Evolutionary conservation across 2,113 vertebrate genomes (phyloP).

Genomic region (Nesogale talazaci): DNA sequence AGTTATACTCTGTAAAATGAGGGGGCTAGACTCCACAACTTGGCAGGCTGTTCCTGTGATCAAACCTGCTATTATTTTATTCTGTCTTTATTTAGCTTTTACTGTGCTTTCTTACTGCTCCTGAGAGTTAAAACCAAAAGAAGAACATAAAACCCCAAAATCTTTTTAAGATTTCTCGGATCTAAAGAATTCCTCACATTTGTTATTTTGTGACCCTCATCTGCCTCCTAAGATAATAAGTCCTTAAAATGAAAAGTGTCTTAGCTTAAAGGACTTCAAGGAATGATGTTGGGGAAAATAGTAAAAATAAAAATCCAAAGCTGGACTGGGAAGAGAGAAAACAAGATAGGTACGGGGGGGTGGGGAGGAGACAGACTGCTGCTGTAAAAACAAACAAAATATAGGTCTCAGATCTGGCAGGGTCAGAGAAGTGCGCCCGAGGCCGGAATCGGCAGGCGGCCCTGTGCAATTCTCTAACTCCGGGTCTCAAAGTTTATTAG

Average conservation of each 20-base stretch:
- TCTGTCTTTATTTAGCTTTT: conserved; percentile 43
- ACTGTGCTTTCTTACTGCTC: conserved; percentile 1
- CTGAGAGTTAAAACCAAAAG: neutral
- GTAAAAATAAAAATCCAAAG: conserved; percentile 12
- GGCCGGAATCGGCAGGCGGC: neutral
- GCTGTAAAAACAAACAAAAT: conserved; percentile 30
- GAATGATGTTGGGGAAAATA: neutral
- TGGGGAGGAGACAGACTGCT: neutral
- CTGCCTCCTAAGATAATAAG: conserved; percentile 13
- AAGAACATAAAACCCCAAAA: neutral
- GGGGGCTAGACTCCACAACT: neutral
- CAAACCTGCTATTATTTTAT: conserved; percentile 34
- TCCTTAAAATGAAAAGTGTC: conserved; percentile 42
- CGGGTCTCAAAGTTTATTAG: neutral
- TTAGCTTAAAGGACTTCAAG: conserved; percentile 4
- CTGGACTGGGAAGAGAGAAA: neutral
- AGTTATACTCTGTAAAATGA: conserved; percentile 1
- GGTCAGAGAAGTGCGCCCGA: neutral
- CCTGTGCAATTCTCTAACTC: neutral
- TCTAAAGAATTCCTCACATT: conserved; percentile 2
- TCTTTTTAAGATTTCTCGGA: conserved; percentile 32
- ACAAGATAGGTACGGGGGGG: too few relatives aligned
- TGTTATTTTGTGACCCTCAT: conserved; percentile 2
- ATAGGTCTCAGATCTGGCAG: conserved; percentile 1
- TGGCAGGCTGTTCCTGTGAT: conserved; percentile 20